These are phyloP conservation scores for Diaprepes abbreviatus DNA, from an alignment of 2,888 invertebrate genomes.

Conservation along the genomic window DNA sequence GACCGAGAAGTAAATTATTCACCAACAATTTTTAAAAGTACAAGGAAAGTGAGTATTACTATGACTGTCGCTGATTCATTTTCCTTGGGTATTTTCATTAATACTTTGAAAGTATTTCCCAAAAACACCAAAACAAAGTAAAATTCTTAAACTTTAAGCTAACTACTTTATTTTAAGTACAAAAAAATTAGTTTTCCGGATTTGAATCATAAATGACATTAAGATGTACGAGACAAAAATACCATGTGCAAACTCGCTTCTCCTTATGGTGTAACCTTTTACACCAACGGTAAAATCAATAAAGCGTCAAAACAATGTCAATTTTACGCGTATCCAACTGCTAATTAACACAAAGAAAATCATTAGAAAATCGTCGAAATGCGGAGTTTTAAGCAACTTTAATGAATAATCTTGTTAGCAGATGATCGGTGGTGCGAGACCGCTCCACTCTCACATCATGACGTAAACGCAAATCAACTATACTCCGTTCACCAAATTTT, in stretches of 20 bases:
- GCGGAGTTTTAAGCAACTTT: conserved; percentile 28
- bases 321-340: conserved; percentile 27
- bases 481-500: conserved; percentile 21
- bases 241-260: not conserved
- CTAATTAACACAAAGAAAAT: conserved; percentile 32
- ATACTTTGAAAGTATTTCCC: no score
- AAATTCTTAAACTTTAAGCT: no score
- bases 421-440: conserved; percentile 50
- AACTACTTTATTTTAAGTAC: no score
- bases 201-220: not conserved
- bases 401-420: conserved; percentile 46
- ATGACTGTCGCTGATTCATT: no score
- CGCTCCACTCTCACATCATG: conserved; percentile 46
- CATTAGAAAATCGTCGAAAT: conserved; percentile 33
- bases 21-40: no score
- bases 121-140: no score
- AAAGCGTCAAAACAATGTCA: conserved; percentile 25
- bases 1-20: no score
- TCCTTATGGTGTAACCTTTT: not conserved
- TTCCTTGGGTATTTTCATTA: no score
- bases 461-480: conserved; percentile 43
- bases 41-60: no score
- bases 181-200: no score
- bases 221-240: not conserved
- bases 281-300: conserved; percentile 13